phyloP scores from a whole-genome alignment of 2,888 invertebrate species.

The Cabera pusaria region DNA sequence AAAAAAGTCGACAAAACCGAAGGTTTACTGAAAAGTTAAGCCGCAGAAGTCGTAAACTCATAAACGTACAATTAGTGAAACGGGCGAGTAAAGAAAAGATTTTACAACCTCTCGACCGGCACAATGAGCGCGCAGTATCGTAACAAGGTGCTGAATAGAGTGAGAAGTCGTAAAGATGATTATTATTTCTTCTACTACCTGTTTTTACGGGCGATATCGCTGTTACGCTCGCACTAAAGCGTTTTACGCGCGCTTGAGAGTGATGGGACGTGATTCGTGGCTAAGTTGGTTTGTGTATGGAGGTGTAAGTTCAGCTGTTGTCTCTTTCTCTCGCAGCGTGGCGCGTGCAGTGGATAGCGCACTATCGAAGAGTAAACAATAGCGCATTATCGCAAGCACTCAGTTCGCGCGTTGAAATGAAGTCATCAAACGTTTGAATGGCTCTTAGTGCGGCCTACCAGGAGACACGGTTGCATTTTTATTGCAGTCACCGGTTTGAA shows the following conservation, averaged over 20 bases:
- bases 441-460: conserved; percentile 67
- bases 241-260: conserved; percentile 48
- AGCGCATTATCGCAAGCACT: conserved; percentile 81
- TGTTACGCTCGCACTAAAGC: conserved; percentile 57
- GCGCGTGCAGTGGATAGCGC: conserved; percentile 77
- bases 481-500: conserved; percentile 74
- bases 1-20: conserved; percentile 65
- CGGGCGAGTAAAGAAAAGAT: conserved; percentile 82
- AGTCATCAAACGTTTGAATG: conserved; percentile 83
- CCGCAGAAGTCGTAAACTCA: conserved; percentile 81
- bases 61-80: conserved; percentile 83
- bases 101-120: conserved; percentile 80
- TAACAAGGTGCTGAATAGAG: conserved; percentile 84
- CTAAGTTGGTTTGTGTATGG: conserved; percentile 49
- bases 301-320: conserved; percentile 49
- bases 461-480: conserved; percentile 76
- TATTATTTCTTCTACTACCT: conserved; percentile 85
- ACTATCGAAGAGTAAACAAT: conserved; percentile 83
- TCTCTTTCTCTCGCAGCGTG: conserved; percentile 70
- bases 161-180: conserved; percentile 85
- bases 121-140: conserved; percentile 83
- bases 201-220: conserved; percentile 77
- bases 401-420: conserved; percentile 78
- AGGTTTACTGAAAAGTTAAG: conserved; percentile 74
- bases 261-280: conserved; percentile 57